Evolutionary conservation across 2,113 vertebrate genomes (phyloP).

Genomic region (Oncorhynchus tshawytscha): DNA sequence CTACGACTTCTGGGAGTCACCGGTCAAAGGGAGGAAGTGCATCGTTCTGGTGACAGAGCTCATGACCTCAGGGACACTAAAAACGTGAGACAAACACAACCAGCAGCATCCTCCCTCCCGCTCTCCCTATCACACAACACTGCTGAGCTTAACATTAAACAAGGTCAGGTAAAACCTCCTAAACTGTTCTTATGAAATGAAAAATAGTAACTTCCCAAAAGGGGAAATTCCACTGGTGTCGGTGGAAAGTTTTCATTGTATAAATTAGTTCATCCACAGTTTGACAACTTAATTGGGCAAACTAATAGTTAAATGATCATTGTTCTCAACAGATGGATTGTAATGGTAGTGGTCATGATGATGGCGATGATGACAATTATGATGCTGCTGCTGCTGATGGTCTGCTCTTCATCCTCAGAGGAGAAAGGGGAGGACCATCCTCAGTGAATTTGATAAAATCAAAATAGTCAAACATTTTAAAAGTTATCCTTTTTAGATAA

Average conservation of each 20-base stretch:
- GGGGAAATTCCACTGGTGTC: not conserved
- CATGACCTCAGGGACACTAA: constrained; percentile 97
- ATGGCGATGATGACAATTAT: not conserved
- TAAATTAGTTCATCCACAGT: not conserved
- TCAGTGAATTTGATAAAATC: no score
- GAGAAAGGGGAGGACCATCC: no score
- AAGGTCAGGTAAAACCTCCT: not conserved
- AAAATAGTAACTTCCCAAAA: not conserved
- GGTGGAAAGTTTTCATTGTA: not conserved
- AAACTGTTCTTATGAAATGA: not conserved
- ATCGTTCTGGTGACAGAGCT: constrained; percentile 95
- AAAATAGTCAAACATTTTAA: no score
- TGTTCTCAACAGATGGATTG: not conserved
- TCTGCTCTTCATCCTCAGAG: no score
- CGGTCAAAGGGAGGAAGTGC: constrained; percentile 90
- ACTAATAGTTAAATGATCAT: no score
- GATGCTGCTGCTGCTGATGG: no score
- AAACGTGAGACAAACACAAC: constrained; percentile 82
- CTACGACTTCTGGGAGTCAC: constrained; percentile 98
- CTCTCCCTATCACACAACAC: not conserved
- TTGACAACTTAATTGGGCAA: not conserved
- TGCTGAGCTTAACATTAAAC: not conserved
- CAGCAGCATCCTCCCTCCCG: not conserved
- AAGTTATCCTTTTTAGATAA: no score
- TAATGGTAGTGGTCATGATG: not conserved